A percentile compares a stretch with the other conserved stretches of the same genome.
These are phyloP conservation scores for Tigriopus californicus DNA, from an alignment of 2,888 invertebrate species.

Conservation along the genomic window DNA sequence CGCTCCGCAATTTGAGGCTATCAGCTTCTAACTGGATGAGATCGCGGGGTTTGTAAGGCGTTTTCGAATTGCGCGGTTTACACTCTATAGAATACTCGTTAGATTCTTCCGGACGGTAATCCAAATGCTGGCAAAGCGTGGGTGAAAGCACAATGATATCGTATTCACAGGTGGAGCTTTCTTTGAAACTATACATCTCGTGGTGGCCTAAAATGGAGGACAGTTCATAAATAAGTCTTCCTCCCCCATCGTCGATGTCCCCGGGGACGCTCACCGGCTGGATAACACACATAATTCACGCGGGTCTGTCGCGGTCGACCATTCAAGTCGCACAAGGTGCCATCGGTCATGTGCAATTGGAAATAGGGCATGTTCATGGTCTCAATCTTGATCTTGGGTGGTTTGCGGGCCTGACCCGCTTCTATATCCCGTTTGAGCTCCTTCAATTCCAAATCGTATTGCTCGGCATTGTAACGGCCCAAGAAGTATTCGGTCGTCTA, in stretches of 20 bases:
- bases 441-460: background rate
- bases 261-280: too few relatives aligned
- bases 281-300: slow-evolving; percentile 65
- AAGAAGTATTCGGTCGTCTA: too few relatives aligned
- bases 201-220: slow-evolving; percentile 55
- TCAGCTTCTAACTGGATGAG: slow-evolving; percentile 50
- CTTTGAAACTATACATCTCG: slow-evolving; percentile 79
- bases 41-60: slow-evolving; percentile 45
- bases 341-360: slow-evolving; percentile 58
- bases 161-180: slow-evolving; percentile 82
- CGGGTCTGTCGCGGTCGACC: slow-evolving; percentile 59
- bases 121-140: slow-evolving; percentile 68
- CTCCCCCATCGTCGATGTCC: too few relatives aligned
- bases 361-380: slow-evolving; percentile 72
- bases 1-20: slow-evolving; percentile 45
- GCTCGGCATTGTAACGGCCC: too few relatives aligned
- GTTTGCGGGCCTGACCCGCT: background rate
- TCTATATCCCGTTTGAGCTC: background rate
- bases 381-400: slow-evolving; percentile 26
- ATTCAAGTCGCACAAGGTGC: slow-evolving; percentile 78
- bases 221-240: too few relatives aligned
- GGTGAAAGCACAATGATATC: slow-evolving; percentile 76
- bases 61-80: background rate
- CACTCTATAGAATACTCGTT: slow-evolving; percentile 2
- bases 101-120: slow-evolving; percentile 39